Percentiles rank a stretch among this genome's conserved stretches.
These are phyloP conservation scores for Lasiurus borealis DNA, from an alignment of 2,113 vertebrate genomes.

Conservation along the genomic window DNA sequence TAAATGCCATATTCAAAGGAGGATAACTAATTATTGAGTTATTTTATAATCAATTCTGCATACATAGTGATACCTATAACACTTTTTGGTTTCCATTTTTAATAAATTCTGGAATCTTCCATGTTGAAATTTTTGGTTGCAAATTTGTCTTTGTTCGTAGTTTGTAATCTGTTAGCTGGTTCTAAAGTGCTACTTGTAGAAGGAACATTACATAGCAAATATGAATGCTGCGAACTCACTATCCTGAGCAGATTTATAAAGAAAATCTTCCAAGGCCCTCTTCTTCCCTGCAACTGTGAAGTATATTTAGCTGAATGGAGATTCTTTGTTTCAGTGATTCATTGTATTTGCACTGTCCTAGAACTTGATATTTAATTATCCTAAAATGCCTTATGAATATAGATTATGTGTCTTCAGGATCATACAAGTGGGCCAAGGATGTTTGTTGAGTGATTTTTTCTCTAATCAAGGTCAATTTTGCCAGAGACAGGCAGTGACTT, in stretches of 20 bases:
- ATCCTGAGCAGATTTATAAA: constrained; percentile 23
- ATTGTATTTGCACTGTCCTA: constrained; percentile 67
- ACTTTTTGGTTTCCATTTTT: background rate
- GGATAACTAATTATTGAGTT: constrained; percentile 11
- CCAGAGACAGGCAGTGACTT: constrained; percentile 19
- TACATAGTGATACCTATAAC: background rate
- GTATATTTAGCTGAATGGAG: constrained; percentile 54
- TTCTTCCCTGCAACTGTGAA: background rate
- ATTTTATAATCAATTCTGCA: background rate
- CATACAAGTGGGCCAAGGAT: constrained; percentile 23
- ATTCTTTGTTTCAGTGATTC: constrained; percentile 68
- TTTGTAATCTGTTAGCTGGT: constrained; percentile 50
- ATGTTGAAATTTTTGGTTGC: background rate
- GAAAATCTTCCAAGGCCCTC: constrained; percentile 24
- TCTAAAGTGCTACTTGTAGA: constrained; percentile 60
- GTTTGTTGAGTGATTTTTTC: constrained; percentile 50
- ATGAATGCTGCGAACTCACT: background rate
- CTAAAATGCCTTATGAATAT: constrained; percentile 73
- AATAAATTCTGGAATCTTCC: constrained; percentile 24
- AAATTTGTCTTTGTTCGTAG: constrained; percentile 48
- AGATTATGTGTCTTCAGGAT: constrained; percentile 63
- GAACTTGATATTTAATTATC: constrained; percentile 75
- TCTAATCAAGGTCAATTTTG: constrained; percentile 57
- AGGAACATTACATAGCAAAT: constrained; percentile 29
- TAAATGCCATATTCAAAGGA: background rate